Conservation (phyloP, 2,113 vertebrate genomes). For the Leucoraja erinaceus region DNA sequence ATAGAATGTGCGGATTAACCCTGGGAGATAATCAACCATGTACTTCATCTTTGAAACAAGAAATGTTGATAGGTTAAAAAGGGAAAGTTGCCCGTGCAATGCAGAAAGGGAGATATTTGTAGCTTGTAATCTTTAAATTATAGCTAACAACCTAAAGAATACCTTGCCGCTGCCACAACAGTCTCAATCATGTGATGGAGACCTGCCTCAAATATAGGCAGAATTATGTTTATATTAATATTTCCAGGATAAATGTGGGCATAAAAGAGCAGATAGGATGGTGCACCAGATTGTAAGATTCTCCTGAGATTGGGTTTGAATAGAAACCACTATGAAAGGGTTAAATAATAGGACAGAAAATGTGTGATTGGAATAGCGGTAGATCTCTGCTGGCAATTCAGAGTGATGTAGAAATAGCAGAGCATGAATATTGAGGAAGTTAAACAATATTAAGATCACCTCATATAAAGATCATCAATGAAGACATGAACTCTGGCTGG, state of each 20-base stretch:
- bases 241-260: neutral
- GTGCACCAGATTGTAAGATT: neutral
- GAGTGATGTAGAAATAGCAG: neutral
- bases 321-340: neutral
- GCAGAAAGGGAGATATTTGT: neutral
- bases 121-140: neutral
- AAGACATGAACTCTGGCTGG: neutral
- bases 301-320: neutral
- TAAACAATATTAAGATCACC: neutral
- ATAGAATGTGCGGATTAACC: neutral
- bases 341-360: neutral
- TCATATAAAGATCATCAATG: neutral
- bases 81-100: neutral
- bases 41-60: neutral
- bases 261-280: neutral
- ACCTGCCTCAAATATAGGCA: neutral
- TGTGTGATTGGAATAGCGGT: neutral
- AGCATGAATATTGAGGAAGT: neutral
- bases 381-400: neutral
- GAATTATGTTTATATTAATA: neutral
- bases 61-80: neutral
- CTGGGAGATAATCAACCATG: neutral
- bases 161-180: too few relatives aligned
- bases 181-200: neutral
- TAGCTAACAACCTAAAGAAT: neutral